Conservation (phyloP, 2,888 invertebrate species). For the Acanthopleura granulata region DNA sequence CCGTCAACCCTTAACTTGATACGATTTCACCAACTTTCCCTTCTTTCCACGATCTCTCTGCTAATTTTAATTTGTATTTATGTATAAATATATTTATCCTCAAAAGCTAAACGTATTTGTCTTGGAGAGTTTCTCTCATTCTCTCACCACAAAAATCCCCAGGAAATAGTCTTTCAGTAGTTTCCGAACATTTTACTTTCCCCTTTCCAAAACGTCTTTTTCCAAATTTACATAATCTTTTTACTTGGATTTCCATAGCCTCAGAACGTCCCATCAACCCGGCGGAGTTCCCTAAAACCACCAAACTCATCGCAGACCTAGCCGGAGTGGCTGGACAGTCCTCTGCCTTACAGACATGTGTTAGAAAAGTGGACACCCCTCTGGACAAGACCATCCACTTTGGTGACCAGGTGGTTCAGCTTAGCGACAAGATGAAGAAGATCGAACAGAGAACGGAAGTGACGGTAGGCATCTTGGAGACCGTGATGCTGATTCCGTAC, state of each 20-base stretch:
- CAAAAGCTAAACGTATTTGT: too few species aligned
- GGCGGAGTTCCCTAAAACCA: not conserved
- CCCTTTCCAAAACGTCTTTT: too few species aligned
- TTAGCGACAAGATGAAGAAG: not conserved
- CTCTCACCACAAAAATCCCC: too few species aligned
- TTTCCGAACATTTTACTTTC: too few species aligned
- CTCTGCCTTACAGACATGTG: not conserved
- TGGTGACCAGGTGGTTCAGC: not conserved
- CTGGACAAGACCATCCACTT: constrained; percentile 7
- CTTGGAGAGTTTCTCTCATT: too few species aligned
- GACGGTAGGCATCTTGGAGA: not conserved
- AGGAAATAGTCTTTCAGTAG: too few species aligned
- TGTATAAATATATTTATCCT: too few species aligned
- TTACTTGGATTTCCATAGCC: not conserved
- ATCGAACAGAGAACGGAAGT: not conserved
- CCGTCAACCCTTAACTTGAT: too few species aligned
- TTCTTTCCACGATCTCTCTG: too few species aligned
- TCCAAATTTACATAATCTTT: too few species aligned
- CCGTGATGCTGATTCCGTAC: constrained; percentile 6
- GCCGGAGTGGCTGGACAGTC: not conserved
- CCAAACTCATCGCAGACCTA: not conserved
- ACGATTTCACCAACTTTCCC: too few species aligned
- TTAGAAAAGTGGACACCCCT: not conserved
- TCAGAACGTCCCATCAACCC: not conserved
- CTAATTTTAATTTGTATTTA: too few species aligned